Conservation (phyloP, 92 coral and sea anemone genomes). For the Isaurus tuberculatus region DNA sequence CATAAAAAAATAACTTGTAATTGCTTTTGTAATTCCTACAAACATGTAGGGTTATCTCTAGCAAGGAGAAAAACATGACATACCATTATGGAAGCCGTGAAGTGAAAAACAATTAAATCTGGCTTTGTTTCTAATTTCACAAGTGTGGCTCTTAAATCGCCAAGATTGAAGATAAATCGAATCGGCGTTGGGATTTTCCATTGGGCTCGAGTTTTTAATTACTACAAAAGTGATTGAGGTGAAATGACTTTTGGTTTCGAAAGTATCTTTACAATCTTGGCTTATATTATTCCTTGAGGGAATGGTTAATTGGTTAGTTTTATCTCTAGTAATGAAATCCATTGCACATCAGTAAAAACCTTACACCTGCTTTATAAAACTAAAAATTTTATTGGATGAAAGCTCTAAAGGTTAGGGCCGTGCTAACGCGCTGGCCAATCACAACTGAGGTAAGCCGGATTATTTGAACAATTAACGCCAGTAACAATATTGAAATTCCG, state of each 20-base stretch:
- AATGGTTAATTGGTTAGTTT: constrained; percentile 45
- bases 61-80: constrained; percentile 33
- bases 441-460: constrained; percentile 41
- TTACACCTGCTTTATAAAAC: constrained; percentile 44
- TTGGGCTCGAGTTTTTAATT: constrained; percentile 42
- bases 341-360: constrained; percentile 29
- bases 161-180: constrained; percentile 29
- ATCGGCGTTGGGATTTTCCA: constrained; percentile 9
- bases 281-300: constrained; percentile 36
- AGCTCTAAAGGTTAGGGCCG: constrained; percentile 16
- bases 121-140: constrained; percentile 39
- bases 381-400: constrained; percentile 32
- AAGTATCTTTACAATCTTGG: constrained; percentile 34
- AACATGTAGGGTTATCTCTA: constrained; percentile 37
- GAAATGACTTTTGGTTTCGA: constrained; percentile 42
- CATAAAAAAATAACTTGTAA: constrained; percentile 6
- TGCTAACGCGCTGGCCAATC: constrained; percentile 54
- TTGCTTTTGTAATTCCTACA: constrained; percentile 16
- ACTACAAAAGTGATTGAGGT: constrained; percentile 22
- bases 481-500: constrained; percentile 58
- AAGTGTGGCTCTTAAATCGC: constrained; percentile 29
- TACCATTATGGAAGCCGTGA: constrained; percentile 27
- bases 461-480: constrained; percentile 74
- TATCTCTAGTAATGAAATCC: constrained; percentile 50
- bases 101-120: constrained; percentile 48